phyloP scores from a whole-genome alignment of 2,113 vertebrate genomes.

The Xenopus tropicalis region DNA sequence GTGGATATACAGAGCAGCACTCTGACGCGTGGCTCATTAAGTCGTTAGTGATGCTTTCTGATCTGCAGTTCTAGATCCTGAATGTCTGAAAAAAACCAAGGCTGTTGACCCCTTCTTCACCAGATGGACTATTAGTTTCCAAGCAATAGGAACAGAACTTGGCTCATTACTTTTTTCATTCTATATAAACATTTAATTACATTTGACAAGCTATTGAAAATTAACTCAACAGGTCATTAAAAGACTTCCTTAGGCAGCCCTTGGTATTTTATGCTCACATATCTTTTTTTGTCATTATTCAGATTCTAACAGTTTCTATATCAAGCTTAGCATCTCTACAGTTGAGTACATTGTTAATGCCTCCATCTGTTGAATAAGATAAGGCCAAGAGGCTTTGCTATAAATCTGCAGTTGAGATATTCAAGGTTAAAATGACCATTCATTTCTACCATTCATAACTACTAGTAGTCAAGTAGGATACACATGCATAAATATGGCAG shows the following conservation, averaged over 20 bases:
- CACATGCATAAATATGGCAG: no score
- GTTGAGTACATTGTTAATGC: no score
- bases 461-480: no score
- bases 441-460: no score
- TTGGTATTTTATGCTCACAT: no score
- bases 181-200: constrained; percentile 20
- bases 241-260: neutral
- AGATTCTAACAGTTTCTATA: no score
- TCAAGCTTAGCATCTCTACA: no score
- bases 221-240: constrained; percentile 28
- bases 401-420: no score
- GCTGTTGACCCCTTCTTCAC: constrained; percentile 27
- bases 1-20: constrained; percentile 8
- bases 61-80: constrained; percentile 9
- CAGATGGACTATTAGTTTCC: constrained; percentile 22
- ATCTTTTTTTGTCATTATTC: no score
- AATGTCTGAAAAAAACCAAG: constrained; percentile 3
- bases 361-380: no score
- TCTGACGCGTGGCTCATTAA: constrained; percentile 25
- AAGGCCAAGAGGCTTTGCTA: neutral
- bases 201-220: constrained; percentile 21
- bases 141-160: constrained; percentile 7
- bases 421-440: no score
- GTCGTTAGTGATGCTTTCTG: constrained; percentile 22
- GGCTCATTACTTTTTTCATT: constrained; percentile 28